These are phyloP conservation scores for Simalia tracyae DNA, from an alignment of 2,797 vertebrate species.

Conservation along the genomic window DNA sequence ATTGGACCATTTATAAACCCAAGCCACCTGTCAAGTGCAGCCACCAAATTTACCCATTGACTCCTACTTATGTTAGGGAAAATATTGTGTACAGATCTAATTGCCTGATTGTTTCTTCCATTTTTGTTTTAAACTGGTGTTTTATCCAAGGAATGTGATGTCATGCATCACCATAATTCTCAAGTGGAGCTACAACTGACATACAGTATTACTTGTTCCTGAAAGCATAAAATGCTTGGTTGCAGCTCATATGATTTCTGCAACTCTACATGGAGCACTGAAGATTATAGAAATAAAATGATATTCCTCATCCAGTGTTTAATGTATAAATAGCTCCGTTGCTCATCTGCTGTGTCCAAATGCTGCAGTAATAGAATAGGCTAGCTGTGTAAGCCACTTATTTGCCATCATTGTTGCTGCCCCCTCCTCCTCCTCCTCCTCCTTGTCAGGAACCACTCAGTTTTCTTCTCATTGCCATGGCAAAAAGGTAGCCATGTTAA, in stretches of 20 bases:
- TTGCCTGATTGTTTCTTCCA: not conserved
- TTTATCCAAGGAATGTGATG: not conserved
- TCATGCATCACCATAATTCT: not conserved
- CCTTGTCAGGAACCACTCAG: not conserved
- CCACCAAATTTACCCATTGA: not conserved
- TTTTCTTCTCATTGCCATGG: not conserved
- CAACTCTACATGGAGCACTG: not conserved
- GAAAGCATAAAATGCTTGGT: not conserved
- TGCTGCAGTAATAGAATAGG: not conserved
- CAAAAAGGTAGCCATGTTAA: not conserved
- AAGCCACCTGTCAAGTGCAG: not conserved
- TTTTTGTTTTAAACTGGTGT: not conserved
- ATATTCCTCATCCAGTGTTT: not conserved
- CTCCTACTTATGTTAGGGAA: not conserved
- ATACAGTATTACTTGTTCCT: not conserved
- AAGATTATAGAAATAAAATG: not conserved
- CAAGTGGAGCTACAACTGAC: not conserved
- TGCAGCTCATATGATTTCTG: not conserved
- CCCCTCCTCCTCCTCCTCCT: not conserved
- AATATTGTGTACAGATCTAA: not conserved
- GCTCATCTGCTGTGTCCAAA: constrained; percentile 14
- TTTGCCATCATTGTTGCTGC: not conserved
- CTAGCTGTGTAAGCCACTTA: not conserved
- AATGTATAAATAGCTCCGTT: constrained; percentile 3
- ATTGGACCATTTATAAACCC: no score